Evolutionary conservation across 2,888 invertebrate genomes (phyloP).

Genomic region (Andrena marginata): DNA sequence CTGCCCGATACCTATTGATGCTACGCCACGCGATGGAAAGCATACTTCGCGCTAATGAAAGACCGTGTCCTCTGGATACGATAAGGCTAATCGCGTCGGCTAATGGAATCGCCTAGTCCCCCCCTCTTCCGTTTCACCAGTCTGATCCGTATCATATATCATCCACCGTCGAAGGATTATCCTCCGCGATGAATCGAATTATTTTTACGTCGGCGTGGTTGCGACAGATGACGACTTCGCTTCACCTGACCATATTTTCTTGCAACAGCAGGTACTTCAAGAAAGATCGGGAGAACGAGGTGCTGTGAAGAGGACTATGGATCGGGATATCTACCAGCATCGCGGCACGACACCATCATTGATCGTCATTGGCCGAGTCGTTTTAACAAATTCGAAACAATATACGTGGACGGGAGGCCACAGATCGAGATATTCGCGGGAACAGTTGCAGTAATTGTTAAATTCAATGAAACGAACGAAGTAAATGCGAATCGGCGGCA

Average conservation of each 20-base stretch:
- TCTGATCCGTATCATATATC: neutral
- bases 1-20: neutral
- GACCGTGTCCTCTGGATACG: neutral
- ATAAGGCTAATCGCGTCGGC: constrained; percentile 30
- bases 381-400: neutral
- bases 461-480: constrained; percentile 17
- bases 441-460: neutral
- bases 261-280: constrained; percentile 42
- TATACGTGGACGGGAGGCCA: no score
- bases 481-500: neutral
- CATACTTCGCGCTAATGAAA: constrained; percentile 30
- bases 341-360: neutral
- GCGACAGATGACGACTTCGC: neutral
- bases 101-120: constrained; percentile 16
- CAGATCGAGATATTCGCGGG: neutral
- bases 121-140: constrained; percentile 11
- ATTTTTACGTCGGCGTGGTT: neutral
- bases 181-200: neutral
- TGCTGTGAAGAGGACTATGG: neutral
- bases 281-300: neutral
- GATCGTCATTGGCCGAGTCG: neutral
- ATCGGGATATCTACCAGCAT: neutral
- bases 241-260: neutral
- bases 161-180: neutral
- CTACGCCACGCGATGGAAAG: neutral